phyloP scores from a whole-genome alignment of 2,113 vertebrate genomes.

The Bambusicola thoracicus region DNA sequence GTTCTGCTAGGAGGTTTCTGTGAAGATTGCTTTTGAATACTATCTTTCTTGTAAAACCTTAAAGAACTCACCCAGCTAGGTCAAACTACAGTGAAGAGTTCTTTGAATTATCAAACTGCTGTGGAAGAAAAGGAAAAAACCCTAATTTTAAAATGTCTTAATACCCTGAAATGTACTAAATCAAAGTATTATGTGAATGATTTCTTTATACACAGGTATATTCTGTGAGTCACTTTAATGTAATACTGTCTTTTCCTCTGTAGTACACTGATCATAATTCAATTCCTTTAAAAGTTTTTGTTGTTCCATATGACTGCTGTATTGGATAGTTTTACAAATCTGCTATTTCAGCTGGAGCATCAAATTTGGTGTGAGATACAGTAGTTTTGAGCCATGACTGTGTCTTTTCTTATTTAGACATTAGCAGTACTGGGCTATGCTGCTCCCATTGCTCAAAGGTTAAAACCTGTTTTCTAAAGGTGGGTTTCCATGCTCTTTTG shows the following conservation, averaged over 20 bases:
- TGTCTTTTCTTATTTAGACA: slow-evolving; percentile 62
- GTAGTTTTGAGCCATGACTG: neutral
- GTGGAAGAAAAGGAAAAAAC: neutral
- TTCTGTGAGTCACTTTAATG: neutral
- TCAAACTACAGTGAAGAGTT: neutral
- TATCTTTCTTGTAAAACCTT: neutral
- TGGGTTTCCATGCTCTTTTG: slow-evolving; percentile 51
- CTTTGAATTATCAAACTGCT: neutral
- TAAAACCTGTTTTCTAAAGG: slow-evolving; percentile 68
- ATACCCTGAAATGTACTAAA: neutral
- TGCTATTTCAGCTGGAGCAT: slow-evolving; percentile 19
- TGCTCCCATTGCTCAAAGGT: slow-evolving; percentile 53
- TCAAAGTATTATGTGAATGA: neutral
- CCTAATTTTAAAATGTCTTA: neutral
- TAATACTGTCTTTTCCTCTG: neutral
- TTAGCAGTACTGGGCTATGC: slow-evolving; percentile 39
- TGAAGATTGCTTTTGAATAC: slow-evolving; percentile 28
- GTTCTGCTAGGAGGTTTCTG: neutral
- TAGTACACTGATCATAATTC: neutral
- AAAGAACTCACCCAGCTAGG: neutral
- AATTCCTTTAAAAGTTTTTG: slow-evolving; percentile 9
- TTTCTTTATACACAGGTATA: neutral
- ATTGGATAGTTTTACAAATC: neutral
- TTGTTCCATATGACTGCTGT: neutral
- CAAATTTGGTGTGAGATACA: neutral